phyloP scores from a whole-genome alignment of 2,113 vertebrate species.

The Thamnophis sirtalis region DNA sequence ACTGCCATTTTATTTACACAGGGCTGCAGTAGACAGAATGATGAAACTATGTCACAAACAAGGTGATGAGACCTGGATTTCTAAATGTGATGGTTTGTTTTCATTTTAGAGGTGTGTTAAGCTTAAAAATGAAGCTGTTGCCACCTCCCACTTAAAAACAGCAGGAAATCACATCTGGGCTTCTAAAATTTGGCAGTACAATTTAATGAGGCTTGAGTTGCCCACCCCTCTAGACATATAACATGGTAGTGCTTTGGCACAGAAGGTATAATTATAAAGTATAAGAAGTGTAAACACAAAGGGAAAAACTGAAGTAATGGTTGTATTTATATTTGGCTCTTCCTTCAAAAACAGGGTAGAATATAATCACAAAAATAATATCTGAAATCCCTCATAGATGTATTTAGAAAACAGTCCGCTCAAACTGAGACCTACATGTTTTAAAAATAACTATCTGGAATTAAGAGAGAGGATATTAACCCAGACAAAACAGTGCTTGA shows the following conservation, averaged over 20 bases:
- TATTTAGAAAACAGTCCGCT: not conserved
- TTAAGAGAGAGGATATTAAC: not conserved
- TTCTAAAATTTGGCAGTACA: not conserved
- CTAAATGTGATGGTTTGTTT: not conserved
- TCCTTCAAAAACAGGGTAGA: not conserved
- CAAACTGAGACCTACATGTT: not conserved
- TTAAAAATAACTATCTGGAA: not conserved
- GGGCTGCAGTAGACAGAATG: not conserved
- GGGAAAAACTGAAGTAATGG: not conserved
- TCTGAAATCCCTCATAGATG: not conserved
- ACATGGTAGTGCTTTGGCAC: not conserved
- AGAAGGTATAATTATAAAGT: not conserved
- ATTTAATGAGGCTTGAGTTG: not conserved
- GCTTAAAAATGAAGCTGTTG: not conserved
- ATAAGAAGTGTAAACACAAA: not conserved
- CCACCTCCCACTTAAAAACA: not conserved
- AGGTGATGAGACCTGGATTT: not conserved
- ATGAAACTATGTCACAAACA: not conserved
- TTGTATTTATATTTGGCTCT: not conserved
- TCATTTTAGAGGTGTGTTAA: not conserved
- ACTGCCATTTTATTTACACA: not conserved
- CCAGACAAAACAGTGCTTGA: not conserved
- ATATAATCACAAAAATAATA: not conserved
- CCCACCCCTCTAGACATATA: not conserved
- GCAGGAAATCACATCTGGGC: not conserved